phyloP scores from a whole-genome alignment of 2,113 vertebrate species.

The Melanerpes formicivorus region DNA sequence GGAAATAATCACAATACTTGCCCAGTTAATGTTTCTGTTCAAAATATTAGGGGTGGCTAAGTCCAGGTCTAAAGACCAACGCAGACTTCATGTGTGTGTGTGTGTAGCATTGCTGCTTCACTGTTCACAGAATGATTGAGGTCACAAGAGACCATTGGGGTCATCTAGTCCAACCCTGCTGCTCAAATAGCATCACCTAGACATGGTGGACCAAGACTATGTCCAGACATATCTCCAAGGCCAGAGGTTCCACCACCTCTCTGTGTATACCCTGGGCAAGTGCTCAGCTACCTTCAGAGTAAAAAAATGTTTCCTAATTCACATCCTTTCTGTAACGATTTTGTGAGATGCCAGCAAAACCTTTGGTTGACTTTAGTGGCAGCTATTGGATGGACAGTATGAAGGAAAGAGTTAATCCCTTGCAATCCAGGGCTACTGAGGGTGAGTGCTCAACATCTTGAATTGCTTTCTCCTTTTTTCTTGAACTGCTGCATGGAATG shows the following conservation, averaged over 20 bases:
- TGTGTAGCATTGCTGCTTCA: not conserved
- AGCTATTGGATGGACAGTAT: not conserved
- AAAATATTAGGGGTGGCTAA: not conserved
- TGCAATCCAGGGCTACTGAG: not conserved
- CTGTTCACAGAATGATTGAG: not conserved
- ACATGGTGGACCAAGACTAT: no score
- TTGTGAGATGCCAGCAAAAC: not conserved
- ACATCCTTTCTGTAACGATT: not conserved
- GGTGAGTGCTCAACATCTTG: not conserved
- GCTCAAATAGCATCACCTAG: not conserved
- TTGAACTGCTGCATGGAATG: not conserved
- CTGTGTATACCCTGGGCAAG: not conserved
- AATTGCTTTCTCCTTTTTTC: not conserved
- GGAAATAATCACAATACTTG: not conserved
- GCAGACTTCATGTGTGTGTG: not conserved
- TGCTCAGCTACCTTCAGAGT: not conserved
- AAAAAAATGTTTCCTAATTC: not conserved
- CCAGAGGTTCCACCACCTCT: not conserved
- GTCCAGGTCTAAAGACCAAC: not conserved
- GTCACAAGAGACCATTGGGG: not conserved
- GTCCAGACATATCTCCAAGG: not conserved
- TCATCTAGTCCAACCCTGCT: not conserved
- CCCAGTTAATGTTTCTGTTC: not conserved
- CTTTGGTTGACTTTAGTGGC: not conserved
- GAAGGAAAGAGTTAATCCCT: not conserved